Conservation (phyloP, 2,888 invertebrate genomes). For the Vandiemenella viatica region DNA sequence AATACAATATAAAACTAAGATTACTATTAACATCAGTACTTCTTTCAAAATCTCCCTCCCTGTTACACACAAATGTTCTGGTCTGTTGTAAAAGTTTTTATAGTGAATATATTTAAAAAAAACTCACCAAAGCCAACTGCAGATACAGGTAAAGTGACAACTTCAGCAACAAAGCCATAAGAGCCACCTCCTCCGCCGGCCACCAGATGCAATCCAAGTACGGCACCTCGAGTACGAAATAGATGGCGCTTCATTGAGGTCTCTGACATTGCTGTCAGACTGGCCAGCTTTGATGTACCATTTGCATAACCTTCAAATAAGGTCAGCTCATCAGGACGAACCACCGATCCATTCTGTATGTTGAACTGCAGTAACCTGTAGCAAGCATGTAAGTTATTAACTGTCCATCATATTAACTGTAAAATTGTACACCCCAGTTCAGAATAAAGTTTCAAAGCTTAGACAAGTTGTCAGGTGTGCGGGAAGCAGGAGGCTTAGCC, state of each 20-base stretch:
- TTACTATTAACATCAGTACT: too few relatives aligned
- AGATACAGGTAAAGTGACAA: constrained; percentile 85
- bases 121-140: constrained; percentile 76
- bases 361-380: constrained; percentile 71
- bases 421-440: too few relatives aligned
- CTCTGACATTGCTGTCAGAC: constrained; percentile 55
- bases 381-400: too few relatives aligned
- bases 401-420: too few relatives aligned
- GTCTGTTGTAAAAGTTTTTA: too few relatives aligned
- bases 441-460: too few relatives aligned
- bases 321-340: constrained; percentile 67
- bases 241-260: constrained; percentile 39
- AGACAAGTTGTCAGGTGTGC: too few relatives aligned
- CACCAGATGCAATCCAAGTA: constrained; percentile 77
- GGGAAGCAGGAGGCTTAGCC: too few relatives aligned
- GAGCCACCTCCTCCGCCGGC: constrained; percentile 89
- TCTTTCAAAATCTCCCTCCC: too few relatives aligned
- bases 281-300: constrained; percentile 43
- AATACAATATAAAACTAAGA: too few relatives aligned
- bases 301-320: constrained; percentile 89
- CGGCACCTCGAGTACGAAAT: constrained; percentile 58
- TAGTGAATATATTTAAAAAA: too few relatives aligned
- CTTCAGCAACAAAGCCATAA: constrained; percentile 94
- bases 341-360: constrained; percentile 76
- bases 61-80: too few relatives aligned